Conservation (phyloP, 2,113 vertebrate genomes). For the Anguilla rostrata region DNA sequence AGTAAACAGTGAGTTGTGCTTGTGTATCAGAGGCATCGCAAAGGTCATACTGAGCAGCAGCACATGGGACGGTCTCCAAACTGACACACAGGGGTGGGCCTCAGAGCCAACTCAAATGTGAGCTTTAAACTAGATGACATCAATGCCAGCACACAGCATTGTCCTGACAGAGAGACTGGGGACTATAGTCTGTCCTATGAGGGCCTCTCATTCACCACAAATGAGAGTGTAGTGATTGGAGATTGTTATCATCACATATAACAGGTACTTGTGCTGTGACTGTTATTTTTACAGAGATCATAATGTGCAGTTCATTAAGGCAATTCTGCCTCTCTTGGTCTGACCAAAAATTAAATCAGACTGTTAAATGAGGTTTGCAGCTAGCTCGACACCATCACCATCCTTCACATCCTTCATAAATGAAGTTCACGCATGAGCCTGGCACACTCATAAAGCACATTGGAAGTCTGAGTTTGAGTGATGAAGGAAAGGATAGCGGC, state of each 20-base stretch:
- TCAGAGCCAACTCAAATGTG: background rate
- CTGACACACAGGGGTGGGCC: background rate
- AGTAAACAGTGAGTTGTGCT: background rate
- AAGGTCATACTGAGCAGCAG: background rate
- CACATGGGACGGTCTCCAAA: background rate
- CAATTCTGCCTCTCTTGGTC: background rate
- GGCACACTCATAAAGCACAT: background rate
- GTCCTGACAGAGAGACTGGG: background rate
- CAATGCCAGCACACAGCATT: background rate
- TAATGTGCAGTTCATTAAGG: slow-evolving; percentile 6
- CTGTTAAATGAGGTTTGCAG: background rate
- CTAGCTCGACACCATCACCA: background rate
- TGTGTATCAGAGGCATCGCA: background rate
- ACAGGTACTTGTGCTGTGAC: background rate
- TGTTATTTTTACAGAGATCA: background rate
- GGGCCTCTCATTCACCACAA: background rate
- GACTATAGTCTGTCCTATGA: background rate
- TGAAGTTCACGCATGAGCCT: background rate
- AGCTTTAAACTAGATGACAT: background rate
- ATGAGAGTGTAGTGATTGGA: background rate
- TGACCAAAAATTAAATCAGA: slow-evolving; percentile 1
- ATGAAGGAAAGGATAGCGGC: slow-evolving; percentile 21
- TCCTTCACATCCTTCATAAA: background rate
- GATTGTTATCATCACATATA: slow-evolving; percentile 7
- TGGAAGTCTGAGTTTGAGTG: slow-evolving; percentile 44